Evolutionary conservation across 2,797 vertebrate species (phyloP).

Genomic region (Diplodus sargus): DNA sequence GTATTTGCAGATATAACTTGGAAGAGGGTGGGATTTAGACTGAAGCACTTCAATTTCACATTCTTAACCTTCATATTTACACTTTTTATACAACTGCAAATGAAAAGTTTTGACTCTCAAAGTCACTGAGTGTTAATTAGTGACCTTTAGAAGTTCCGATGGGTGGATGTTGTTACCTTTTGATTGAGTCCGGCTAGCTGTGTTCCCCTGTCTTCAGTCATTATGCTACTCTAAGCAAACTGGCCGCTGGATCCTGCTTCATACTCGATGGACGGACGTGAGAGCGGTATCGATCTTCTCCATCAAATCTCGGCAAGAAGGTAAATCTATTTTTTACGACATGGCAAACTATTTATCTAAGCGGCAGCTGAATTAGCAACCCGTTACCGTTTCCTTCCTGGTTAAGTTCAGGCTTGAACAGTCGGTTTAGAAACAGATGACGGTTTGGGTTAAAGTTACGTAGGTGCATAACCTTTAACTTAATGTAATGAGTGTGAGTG

Average conservation of each 20-base stretch:
- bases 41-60: conserved; percentile 9
- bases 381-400: too few relatives aligned
- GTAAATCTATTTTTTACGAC: too few relatives aligned
- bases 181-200: background rate
- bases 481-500: too few relatives aligned
- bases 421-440: too few relatives aligned
- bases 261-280: background rate
- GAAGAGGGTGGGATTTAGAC: conserved; percentile 15
- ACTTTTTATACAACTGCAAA: background rate
- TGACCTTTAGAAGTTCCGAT: background rate
- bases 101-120: background rate
- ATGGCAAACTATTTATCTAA: background rate
- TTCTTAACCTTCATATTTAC: background rate
- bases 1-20: conserved; percentile 9
- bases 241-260: background rate
- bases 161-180: background rate
- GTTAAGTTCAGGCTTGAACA: too few relatives aligned
- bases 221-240: background rate
- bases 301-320: background rate
- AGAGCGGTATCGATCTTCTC: background rate
- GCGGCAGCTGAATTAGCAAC: background rate
- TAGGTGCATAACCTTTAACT: too few relatives aligned
- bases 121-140: background rate
- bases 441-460: too few relatives aligned
- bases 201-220: background rate